Conservation (phyloP, 1,140 invertebrate species). For the Drosophila eugracilis region DNA sequence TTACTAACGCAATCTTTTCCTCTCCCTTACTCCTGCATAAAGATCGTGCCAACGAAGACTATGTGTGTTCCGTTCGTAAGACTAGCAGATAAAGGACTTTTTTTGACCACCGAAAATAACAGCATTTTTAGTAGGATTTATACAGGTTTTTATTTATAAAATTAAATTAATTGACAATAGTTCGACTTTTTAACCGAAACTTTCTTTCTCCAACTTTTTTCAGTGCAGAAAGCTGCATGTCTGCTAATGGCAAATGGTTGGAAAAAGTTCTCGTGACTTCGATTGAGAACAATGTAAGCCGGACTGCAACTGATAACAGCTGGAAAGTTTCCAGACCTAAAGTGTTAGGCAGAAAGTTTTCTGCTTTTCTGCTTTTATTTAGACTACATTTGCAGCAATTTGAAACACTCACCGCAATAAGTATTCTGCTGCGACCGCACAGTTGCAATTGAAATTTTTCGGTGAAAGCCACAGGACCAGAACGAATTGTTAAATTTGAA, state of each 20-base stretch:
- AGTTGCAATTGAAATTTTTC: conserved; percentile 3
- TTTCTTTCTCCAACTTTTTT: not conserved
- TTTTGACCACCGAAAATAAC: too few species aligned
- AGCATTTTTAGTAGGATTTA: too few species aligned
- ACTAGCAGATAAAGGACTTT: too few species aligned
- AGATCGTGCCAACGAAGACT: too few species aligned
- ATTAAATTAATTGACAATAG: too few species aligned
- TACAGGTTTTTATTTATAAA: too few species aligned
- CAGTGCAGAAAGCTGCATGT: conserved; percentile 24
- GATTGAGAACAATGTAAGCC: conserved; percentile 20
- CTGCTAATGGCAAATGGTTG: conserved; percentile 57
- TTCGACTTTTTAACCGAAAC: too few species aligned
- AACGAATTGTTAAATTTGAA: conserved; percentile 7
- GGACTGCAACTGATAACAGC: conserved; percentile 51
- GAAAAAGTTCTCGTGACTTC: conserved; percentile 29
- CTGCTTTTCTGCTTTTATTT: conserved; percentile 46
- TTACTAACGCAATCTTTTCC: too few species aligned
- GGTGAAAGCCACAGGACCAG: conserved; percentile 1
- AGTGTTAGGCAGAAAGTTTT: conserved; percentile 46
- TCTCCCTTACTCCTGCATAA: too few species aligned
- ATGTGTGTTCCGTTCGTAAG: too few species aligned
- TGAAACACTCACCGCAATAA: conserved; percentile 51
- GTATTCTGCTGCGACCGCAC: conserved; percentile 14
- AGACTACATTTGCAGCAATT: conserved; percentile 55
- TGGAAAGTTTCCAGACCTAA: conserved; percentile 47